A percentile compares a stretch with the other conserved stretches of the same genome.
These are phyloP conservation scores for Chelonus formosanus DNA, from an alignment of 2,888 invertebrate species.

Conservation along the genomic window DNA sequence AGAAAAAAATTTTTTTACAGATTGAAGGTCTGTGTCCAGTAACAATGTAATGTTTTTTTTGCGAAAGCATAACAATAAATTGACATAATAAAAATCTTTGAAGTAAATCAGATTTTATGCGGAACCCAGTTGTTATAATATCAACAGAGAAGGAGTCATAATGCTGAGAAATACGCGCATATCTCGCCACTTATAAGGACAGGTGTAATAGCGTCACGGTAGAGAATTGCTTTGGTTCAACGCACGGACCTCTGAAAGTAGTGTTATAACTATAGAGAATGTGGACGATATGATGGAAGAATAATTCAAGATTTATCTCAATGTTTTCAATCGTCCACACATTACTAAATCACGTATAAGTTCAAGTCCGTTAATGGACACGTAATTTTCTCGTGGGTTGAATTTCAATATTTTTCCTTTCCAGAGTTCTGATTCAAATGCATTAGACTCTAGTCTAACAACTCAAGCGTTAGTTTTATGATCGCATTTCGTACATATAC, in stretches of 20 bases:
- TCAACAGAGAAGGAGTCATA: constrained; percentile 5
- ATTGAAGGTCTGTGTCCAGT: too few species aligned
- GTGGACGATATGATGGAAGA: constrained; percentile 5
- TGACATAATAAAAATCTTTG: neutral
- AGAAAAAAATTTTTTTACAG: too few species aligned
- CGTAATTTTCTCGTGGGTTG: constrained; percentile 37
- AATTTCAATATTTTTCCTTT: constrained; percentile 37
- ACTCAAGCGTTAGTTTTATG: constrained; percentile 30
- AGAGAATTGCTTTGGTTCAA: constrained; percentile 29
- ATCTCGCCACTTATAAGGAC: constrained; percentile 1
- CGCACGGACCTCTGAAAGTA: constrained; percentile 10
- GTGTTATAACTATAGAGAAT: neutral
- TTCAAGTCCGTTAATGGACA: constrained; percentile 30
- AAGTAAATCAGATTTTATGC: constrained; percentile 6
- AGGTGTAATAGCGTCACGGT: constrained; percentile 31
- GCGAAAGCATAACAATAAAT: neutral
- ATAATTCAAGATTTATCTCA: constrained; percentile 30
- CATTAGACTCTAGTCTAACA: neutral
- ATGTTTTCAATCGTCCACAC: constrained; percentile 13
- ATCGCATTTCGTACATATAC: constrained; percentile 19
- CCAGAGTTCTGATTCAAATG: neutral
- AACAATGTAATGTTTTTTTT: too few species aligned
- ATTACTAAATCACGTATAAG: constrained; percentile 1
- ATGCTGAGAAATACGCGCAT: neutral
- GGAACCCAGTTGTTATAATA: constrained; percentile 9